Evolutionary conservation across 2,113 vertebrate species (phyloP), one percentile per base, ranked within the genome.

Genomic region (Leptobrachium ailaonicum): DNA sequence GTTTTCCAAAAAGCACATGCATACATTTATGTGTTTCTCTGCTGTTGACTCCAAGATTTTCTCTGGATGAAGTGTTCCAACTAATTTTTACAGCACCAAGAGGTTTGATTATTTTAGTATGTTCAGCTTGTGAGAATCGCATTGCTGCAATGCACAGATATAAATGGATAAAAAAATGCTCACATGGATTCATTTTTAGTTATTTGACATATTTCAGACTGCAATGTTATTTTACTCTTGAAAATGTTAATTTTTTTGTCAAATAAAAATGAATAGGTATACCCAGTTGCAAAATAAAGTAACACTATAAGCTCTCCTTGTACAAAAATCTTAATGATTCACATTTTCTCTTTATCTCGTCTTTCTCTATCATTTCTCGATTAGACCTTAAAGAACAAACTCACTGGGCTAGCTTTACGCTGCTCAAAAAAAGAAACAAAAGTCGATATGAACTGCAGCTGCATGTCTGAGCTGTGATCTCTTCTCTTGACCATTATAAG

Each of bases 41-140:
- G 79, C 50, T 43, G 71, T 75, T 75, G 53, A 66, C 79, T 75
- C 66, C 79, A 68, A 80, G 53, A 80, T 80, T 80, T 74, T 56
- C 66, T 80, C 73, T 80, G 79, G 79, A 69, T 80, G 79, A 75
- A 80, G 71, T 80, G 79, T 74, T 80, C 53, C 50, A 80, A 54
- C 79, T 80, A 74, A 80, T 80, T 74, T 41, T 74, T 32, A 66
- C 68, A 75, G 64, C 79, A 80, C 67, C 72, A 75, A 80, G 79
- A 75, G 79, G 71, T 12, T 80, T 60, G 79, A 80, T 75, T 80
- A 74, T 80, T 75, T 60, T 69, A 69, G 72, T 68, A 45, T 75
- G 53, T 50, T 8, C 64, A 44, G 71, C 64, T 14, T 69, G 43
- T 67, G 78, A 80, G 73, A 40, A 40, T 62, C 69, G 53, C 4